A percentile compares a stretch with the other conserved stretches of the same genome.
Conservation (phyloP, 1,140 invertebrate species). For the Drosophila orena region DNA sequence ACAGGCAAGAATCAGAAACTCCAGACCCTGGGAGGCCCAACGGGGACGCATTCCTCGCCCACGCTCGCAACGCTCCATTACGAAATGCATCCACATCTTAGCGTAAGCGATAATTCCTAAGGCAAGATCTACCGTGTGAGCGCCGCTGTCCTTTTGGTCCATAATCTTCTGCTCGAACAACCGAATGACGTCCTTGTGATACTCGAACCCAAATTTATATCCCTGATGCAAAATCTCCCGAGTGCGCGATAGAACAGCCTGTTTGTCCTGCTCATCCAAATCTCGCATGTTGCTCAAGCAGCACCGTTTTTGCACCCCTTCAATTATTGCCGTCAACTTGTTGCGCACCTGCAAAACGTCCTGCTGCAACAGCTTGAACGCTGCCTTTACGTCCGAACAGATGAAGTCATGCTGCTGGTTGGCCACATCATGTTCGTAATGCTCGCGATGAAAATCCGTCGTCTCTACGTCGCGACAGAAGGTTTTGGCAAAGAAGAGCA, state of each 20-base stretch:
- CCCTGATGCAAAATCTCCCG: constrained; percentile 94
- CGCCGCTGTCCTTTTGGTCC: constrained; percentile 71
- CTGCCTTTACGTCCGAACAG: constrained; percentile 86
- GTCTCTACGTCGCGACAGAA: constrained; percentile 90
- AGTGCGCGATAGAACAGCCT: constrained; percentile 86
- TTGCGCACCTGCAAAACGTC: constrained; percentile 88
- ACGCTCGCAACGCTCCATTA: constrained; percentile 91
- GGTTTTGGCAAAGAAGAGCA: constrained; percentile 91
- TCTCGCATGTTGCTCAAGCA: constrained; percentile 84
- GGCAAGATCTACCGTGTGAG: constrained; percentile 73
- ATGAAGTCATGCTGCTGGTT: constrained; percentile 85
- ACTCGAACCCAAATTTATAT: constrained; percentile 96
- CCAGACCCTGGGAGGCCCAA: constrained; percentile 94
- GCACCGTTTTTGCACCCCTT: constrained; percentile 88
- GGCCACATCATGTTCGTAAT: constrained; percentile 82
- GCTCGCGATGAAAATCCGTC: constrained; percentile 84
- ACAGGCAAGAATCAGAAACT: constrained; percentile 93
- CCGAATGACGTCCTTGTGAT: constrained; percentile 92
- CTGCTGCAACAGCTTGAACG: constrained; percentile 88
- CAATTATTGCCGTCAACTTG: constrained; percentile 87
- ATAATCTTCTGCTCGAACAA: constrained; percentile 85
- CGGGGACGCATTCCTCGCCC: constrained; percentile 92
- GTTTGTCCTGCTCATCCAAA: constrained; percentile 87
- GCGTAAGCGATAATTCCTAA: constrained; percentile 90
- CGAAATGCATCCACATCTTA: constrained; percentile 94